A percentile compares a stretch with the other conserved stretches of the same genome.
phyloP scores from a whole-genome alignment of 2,888 invertebrate species.

The Tenthredo distinguenda region DNA sequence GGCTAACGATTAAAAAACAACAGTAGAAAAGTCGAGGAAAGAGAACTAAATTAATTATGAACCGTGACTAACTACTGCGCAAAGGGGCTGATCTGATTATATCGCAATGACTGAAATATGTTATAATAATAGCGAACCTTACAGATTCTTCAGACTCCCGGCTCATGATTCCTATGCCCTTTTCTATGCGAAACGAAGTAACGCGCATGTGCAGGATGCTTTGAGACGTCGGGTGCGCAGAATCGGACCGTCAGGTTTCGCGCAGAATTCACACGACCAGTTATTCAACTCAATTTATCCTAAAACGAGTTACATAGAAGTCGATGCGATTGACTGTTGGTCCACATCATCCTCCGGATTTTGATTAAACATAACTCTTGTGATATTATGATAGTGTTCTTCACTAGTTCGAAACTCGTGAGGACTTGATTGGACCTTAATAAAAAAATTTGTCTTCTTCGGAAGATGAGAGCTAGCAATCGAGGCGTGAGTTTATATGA shows the following conservation, averaged over 20 bases:
- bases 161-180: neutral
- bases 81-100: neutral
- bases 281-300: neutral
- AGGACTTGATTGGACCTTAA: neutral
- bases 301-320: neutral
- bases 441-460: neutral
- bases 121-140: neutral
- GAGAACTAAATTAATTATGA: neutral
- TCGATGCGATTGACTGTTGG: neutral
- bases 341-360: neutral
- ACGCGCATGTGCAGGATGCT: neutral
- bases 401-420: neutral
- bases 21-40: neutral
- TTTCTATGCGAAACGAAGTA: neutral
- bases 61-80: neutral
- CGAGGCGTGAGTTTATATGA: slow-evolving; percentile 26
- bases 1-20: slow-evolving; percentile 7
- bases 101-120: neutral
- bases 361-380: neutral
- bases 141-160: neutral
- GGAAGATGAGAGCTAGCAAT: slow-evolving; percentile 6
- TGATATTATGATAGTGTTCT: neutral
- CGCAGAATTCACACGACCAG: neutral
- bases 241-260: neutral
- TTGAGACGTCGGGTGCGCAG: neutral